These are phyloP conservation scores for Acrossocheilus wenchowensis DNA, from an alignment of 2,797 vertebrate species.

Conservation along the genomic window DNA sequence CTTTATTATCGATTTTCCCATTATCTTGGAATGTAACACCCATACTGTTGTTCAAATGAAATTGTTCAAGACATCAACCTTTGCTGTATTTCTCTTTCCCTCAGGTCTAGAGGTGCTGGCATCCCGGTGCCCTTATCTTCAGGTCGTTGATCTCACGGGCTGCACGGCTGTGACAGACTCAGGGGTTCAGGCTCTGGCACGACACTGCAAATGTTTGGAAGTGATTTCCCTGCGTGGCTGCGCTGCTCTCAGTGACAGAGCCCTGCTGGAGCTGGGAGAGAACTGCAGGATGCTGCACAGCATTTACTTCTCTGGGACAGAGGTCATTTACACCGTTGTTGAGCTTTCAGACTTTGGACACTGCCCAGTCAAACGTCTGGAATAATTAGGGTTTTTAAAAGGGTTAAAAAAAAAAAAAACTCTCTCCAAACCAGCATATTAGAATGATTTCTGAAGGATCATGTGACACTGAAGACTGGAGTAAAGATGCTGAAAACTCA, in stretches of 20 bases:
- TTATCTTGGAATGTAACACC: not conserved
- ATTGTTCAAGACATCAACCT: not conserved
- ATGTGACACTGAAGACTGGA: not conserved
- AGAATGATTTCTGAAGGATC: not conserved
- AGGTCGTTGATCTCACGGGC: conserved; percentile 77
- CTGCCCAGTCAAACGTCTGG: not conserved
- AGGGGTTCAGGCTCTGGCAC: conserved; percentile 80
- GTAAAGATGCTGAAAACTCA: not conserved
- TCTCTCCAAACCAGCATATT: not conserved
- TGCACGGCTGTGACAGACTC: conserved; percentile 81
- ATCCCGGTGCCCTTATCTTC: conserved; percentile 78
- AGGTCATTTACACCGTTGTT: conserved; percentile 68
- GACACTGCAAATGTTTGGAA: conserved; percentile 78
- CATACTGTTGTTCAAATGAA: not conserved
- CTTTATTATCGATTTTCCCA: not conserved
- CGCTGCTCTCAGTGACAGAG: conserved; percentile 77
- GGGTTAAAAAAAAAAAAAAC: no score
- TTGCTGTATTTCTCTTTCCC: not conserved
- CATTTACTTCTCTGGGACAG: conserved; percentile 83
- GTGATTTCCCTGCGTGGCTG: conserved; percentile 82
- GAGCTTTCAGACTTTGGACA: not conserved
- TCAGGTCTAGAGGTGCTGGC: conserved; percentile 82
- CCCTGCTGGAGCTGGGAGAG: conserved; percentile 80
- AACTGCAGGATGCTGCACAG: conserved; percentile 82
- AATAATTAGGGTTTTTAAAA: not conserved